Base-by-base conservation (phyloP, 2,797 vertebrate genomes). In the Todus mexicanus region DNA sequence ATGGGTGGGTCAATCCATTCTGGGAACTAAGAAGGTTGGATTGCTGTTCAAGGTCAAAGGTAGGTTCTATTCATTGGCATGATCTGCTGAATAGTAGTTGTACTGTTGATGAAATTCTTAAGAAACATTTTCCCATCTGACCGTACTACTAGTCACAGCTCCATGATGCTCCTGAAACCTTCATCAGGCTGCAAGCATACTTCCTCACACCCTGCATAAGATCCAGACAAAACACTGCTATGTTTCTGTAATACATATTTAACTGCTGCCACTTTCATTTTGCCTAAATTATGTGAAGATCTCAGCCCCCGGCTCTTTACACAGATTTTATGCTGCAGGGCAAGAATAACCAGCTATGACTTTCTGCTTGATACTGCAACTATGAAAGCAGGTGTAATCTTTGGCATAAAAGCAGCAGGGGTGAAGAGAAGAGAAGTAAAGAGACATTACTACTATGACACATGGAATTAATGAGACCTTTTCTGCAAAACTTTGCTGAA, bases 381-480 rank as follows among this genome's bases (percentile, higher is more conserved):
- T 82, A 48, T 23, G 71, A 91, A 80, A 91, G 37, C 82, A 92
- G 51, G 37, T 88, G 60, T 60, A 90, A 29, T 88, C 35, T 87
- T 75, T 91, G 69, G 26, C 73, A 92, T 59, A 76, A 90, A 91
- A 96, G 54, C 85, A 96, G 63, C 14, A 0, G 48, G 37, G 37
- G 31, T 56, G 84, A 16, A 76, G 22, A 15, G 64, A 93, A 88
- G n/a, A 88, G 42, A 80, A 79, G 53, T 56, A 70, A 64, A 78
- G 48, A 81, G 7, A 72, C 29, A 88, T 91, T 86, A 92, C 89
- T 93, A 63, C 31, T 80, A 27, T 78, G 73, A 82, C 66, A 88
- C 45, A 61, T 16, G 48, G 47, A 93, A 94, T 93, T 95, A 95
- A 91, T 79, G 83, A 95, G 77, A 82, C 43, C 17, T 75, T 81